Evolutionary conservation across 2,113 vertebrate genomes (phyloP).

Genomic region (Leucoraja erinaceus): DNA sequence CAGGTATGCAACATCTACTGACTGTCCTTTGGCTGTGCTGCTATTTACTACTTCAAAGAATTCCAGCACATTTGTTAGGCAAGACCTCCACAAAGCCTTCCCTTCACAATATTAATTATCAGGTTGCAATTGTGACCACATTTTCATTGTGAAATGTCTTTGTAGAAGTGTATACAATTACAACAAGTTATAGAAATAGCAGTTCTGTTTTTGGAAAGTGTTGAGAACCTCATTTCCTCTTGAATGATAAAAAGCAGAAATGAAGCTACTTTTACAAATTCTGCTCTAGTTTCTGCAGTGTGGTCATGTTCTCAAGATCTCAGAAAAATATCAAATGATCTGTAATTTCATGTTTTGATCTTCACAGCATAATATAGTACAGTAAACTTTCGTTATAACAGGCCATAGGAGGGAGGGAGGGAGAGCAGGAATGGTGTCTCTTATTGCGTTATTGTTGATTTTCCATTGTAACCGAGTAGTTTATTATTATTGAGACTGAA

Average conservation of each 20-base stretch:
- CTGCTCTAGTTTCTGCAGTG: background rate
- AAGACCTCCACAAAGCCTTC: no score
- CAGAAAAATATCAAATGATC: background rate
- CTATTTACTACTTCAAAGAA: no score
- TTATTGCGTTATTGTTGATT: no score
- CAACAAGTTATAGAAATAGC: background rate
- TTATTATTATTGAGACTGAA: no score
- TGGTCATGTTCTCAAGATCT: background rate
- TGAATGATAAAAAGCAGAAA: slow-evolving; percentile 17
- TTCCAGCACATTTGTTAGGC: no score
- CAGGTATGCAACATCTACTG: no score
- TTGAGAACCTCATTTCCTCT: background rate
- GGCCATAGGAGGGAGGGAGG: no score
- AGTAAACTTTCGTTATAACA: no score
- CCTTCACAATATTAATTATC: no score
- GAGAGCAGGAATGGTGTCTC: no score
- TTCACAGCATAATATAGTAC: background rate
- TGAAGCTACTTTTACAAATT: background rate
- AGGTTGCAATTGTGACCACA: background rate
- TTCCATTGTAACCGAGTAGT: no score
- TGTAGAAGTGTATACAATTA: background rate
- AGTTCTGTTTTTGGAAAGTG: background rate
- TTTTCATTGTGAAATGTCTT: background rate
- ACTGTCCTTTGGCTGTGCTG: no score
- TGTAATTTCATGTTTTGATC: background rate